phyloP scores from a whole-genome alignment of 1,140 invertebrate genomes.

The Lordiphosa stackelbergi region DNA sequence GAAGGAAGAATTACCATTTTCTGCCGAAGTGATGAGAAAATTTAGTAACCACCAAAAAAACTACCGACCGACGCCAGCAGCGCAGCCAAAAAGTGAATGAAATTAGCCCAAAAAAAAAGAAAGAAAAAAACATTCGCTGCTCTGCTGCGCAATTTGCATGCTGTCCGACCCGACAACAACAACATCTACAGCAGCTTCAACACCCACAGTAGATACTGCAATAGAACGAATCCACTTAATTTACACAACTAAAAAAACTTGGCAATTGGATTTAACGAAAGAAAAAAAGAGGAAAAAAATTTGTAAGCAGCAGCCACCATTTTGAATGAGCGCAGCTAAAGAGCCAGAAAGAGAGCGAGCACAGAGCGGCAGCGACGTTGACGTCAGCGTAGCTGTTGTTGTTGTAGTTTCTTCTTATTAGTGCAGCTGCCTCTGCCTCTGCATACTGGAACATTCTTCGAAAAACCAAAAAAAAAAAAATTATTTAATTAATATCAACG shows the following conservation, averaged over 20 bases:
- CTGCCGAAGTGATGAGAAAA: conserved; percentile 61
- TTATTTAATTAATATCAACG: background rate
- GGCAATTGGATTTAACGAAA: conserved; percentile 53
- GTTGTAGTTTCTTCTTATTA: conserved; percentile 27
- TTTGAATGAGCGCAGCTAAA: conserved; percentile 66
- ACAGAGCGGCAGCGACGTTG: conserved; percentile 37
- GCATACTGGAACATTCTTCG: conserved; percentile 44
- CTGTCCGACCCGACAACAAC: conserved; percentile 24
- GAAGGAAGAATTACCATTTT: conserved; percentile 46
- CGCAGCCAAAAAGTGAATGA: conserved; percentile 30
- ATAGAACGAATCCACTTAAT: conserved; percentile 31
- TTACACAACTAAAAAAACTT: conserved; percentile 38
- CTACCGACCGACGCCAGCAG: conserved; percentile 39
- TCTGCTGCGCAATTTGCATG: conserved; percentile 42
- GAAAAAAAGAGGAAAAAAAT: conserved; percentile 38
- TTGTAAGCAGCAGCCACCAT: conserved; percentile 59
- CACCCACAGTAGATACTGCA: conserved; percentile 22
- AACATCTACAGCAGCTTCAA: conserved; percentile 12
- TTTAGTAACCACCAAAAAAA: conserved; percentile 29
- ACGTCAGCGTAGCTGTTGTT: conserved; percentile 32
- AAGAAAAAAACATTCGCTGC: conserved; percentile 24
- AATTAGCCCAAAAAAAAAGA: conserved; percentile 19
- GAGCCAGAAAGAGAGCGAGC: conserved; percentile 41
- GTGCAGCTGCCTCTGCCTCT: conserved; percentile 48
- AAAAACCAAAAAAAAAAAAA: conserved; percentile 17